phyloP scores from a whole-genome alignment of 2,113 vertebrate genomes.

The Chrysemys picta region DNA sequence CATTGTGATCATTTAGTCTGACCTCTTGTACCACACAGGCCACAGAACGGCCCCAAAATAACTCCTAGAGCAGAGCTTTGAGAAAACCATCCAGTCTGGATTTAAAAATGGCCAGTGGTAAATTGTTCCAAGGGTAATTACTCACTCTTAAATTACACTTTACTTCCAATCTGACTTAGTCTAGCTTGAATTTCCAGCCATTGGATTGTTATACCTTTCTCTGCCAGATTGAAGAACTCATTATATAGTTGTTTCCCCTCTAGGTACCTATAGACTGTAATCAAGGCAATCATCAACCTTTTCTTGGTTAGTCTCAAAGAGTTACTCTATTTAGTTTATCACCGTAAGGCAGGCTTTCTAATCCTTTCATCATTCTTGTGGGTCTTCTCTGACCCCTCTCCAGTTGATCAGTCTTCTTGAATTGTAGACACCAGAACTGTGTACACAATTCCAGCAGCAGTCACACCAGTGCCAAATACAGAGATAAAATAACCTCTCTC shows the following conservation, averaged over 20 bases:
- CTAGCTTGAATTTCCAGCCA: too few species aligned
- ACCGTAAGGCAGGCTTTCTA: background rate
- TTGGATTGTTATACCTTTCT: background rate
- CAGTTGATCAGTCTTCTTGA: background rate
- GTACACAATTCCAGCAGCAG: background rate
- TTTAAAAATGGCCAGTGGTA: background rate
- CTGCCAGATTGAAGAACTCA: background rate
- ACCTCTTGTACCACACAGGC: background rate
- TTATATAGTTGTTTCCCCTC: too few species aligned
- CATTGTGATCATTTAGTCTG: background rate
- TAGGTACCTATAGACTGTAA: background rate
- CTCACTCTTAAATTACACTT: too few species aligned
- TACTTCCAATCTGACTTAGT: too few species aligned
- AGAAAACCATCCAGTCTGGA: background rate
- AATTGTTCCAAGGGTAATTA: background rate
- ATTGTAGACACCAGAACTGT: background rate
- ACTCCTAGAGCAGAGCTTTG: background rate
- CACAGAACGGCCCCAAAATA: background rate
- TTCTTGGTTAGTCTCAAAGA: background rate
- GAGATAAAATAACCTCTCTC: background rate
- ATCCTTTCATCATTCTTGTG: background rate
- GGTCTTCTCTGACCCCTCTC: too few species aligned
- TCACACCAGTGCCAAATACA: background rate
- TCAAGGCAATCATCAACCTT: background rate
- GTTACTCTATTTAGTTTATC: background rate